Base-by-base conservation (phyloP, 2,888 invertebrate genomes). In the Automeris io region DNA sequence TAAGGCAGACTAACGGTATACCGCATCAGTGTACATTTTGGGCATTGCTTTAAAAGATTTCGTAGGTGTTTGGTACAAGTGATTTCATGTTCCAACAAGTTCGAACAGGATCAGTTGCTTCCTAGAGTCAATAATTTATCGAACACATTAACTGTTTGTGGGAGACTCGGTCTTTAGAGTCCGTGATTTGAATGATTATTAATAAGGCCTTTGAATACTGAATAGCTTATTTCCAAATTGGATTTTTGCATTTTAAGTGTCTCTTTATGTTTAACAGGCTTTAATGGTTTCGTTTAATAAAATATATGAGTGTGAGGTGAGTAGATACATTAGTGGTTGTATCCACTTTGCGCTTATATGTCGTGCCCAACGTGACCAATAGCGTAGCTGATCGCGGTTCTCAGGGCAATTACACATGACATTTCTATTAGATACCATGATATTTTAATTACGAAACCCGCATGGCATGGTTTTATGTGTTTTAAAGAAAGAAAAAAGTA, bases 71-170 rank as follows among this genome's bases (percentile, higher is more conserved):
- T 12, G 22, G 8, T 23, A 23, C 34, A 34, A 23, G 34, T 34
- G 34, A 22, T 7, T 23, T 11, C 21, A 21, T 37, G n/a, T 7
- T 19, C 29, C 21, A 13, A 73, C 81, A 75, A 54, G 80, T 80
- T 69, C 68, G 67, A 70, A 81, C 82, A 78, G 70, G 81, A 74
- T 73, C 74, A 74, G 72, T 75, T 73, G 65, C 60, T 70, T 71
- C 75, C 65, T 66, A 63, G 54, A 29, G 16, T 29, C 29, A 16
- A 8, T 29, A 16, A 8, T 29, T 16, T 13, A 16, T 29, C 29
- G 29, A 8, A 29, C 16, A 16, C 16, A 16, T 8, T 29, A 16
- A 5, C n/a, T 16, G 13, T 29, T 29, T 29, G 13, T 26, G 26
- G 4, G 29, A 29, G 29, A n/a, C 29, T n/a, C 16, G 8, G 8